Evolutionary conservation across 2,113 vertebrate species (phyloP), one percentile per base, ranked within the genome.

Genomic region (Mugil cephalus): DNA sequence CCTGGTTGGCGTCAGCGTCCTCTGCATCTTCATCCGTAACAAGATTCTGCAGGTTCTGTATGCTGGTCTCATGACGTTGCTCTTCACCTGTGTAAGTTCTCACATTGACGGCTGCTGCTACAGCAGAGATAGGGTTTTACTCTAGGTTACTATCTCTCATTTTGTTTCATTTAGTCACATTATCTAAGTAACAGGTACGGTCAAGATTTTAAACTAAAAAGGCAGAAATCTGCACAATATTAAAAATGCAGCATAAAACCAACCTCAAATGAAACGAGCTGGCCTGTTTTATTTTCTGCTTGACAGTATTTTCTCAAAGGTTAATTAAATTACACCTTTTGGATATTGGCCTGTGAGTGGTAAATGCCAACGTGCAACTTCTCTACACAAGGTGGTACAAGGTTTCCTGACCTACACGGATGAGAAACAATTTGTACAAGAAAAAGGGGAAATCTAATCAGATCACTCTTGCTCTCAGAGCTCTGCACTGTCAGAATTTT

Each of bases 11-110:
- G 96, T 97, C 15, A 88, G 95, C 83, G 52, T 98, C 56, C 96
- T 99, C 43, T 98, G 96, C 93, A 96, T 99, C 87, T 93, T 98
- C 85, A 95, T 99, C 86, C 96, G 93, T n/a, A 87, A 95, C 93
- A 94, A 80, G 76, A 96, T 98, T 87, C 72, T 99, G 74, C 86
- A 98, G 78, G 95, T 99, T 0, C 93, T 98, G 79, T 98, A 98
- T 0, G 96, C 95, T 38, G 96, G 95, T 0, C 91, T 99, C 50
- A 96, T 96, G 3, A 96, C 97, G 0, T 90, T 99, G 84, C 96
- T 99, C 82, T 99, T 99, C 91, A 98, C 97, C 76, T 96, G 96
- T 1, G 97, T 99, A 86, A 97, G 97, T 87, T 14, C 8, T 64
- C 11, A 18, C 6, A 55, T n/a, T 19, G 47, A 52, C 17, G 1